Base-by-base conservation (phyloP, 2,888 invertebrate species). In the Diplazon laetatorius region DNA sequence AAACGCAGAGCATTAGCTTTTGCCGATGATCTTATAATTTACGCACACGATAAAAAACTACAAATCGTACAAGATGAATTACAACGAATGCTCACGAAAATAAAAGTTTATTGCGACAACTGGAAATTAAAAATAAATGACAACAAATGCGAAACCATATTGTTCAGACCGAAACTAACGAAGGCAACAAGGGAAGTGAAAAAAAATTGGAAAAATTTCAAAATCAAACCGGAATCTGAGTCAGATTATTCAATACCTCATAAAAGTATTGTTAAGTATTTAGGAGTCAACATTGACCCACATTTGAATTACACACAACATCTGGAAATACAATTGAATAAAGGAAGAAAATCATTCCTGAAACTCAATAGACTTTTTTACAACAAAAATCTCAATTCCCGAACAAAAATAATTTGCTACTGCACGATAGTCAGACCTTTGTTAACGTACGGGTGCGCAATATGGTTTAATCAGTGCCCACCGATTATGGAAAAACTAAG, bases 41-140 rank as follows among this genome's bases (percentile, higher is more conserved):
- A n/a, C n/a, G n/a, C n/a, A n/a, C n/a, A n/a, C n/a, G n/a, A n/a
- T n/a, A n/a, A n/a, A n/a, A n/a, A n/a, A n/a, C n/a, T n/a, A n/a
- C n/a, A n/a, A n/a, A n/a, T n/a, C n/a, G n/a, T n/a, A n/a, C n/a
- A n/a, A n/a, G n/a, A 44, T 2, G 44, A 44, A 14, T n/a, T 44
- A 44, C 44, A 44, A 14, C 1, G 14, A 44, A 44, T 44, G 14
- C 14, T 44, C 30, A 14, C 37, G 0, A 77, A 81, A 66, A 72
- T 82, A 0, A 55, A 80, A 69, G 12, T n/a, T 16, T 82, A 74
- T 63, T 81, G 72, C 14, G 35, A 55, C 12, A 37, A 70, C 1
- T 81, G 82, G 82, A 82, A 82, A 76, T 35, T 82, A 9, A 83
- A 79, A 76, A 78, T 81, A 22, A 83, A 82, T 37, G 35, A 62